Conservation (phyloP, 2,113 vertebrate species). For the Hippocampus guttulatus region DNA sequence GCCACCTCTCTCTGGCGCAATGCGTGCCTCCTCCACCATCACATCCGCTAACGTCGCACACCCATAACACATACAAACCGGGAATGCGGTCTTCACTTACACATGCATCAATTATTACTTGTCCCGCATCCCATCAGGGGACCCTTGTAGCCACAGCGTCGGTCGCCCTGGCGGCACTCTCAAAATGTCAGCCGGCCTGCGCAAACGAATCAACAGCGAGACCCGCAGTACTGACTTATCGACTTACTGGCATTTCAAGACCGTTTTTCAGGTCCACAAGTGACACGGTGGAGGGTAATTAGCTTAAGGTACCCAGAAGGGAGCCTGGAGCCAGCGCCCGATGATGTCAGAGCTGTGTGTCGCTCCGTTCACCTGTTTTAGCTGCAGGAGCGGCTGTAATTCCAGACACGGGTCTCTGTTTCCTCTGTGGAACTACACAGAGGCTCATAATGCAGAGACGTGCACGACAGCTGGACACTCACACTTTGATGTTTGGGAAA, state of each 20-base stretch:
- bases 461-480: conserved; percentile 26
- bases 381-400: conserved; percentile 59
- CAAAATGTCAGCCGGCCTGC: not conserved
- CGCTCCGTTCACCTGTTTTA: no score
- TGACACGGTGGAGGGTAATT: conserved; percentile 6
- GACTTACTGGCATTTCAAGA: conserved; percentile 15
- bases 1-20: conserved; percentile 52
- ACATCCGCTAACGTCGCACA: conserved; percentile 39
- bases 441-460: conserved; percentile 40
- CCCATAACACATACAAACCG: conserved; percentile 27
- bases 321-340: conserved; percentile 24
- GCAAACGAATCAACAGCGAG: not conserved
- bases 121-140: conserved; percentile 51
- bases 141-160: conserved; percentile 26
- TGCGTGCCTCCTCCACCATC: conserved; percentile 41
- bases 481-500: conserved; percentile 3
- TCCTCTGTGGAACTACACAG: conserved; percentile 47
- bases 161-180: conserved; percentile 52
- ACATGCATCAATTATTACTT: conserved; percentile 62
- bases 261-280: conserved; percentile 8
- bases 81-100: conserved; percentile 53
- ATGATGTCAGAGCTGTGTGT: conserved; percentile 26
- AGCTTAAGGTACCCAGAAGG: conserved; percentile 9
- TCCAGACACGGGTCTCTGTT: conserved; percentile 64
- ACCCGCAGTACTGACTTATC: not conserved